Percentiles rank a stretch among this genome's conserved stretches.
phyloP scores from a whole-genome alignment of 2,113 vertebrate species.

The Hyperoodon ampullatus region DNA sequence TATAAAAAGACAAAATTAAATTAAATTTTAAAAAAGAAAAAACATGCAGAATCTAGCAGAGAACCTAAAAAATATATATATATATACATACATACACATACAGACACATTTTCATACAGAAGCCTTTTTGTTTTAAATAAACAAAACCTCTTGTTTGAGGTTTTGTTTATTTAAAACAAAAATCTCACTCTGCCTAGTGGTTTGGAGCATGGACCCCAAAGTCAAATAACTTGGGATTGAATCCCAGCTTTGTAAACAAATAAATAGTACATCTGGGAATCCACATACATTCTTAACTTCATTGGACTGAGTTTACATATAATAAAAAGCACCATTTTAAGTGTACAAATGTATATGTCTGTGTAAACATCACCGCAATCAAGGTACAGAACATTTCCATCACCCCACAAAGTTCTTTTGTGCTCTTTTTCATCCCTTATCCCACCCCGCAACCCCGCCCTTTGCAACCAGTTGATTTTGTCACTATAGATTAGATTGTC shows the following conservation, averaged over 20 bases:
- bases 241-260: not conserved
- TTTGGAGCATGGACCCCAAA: not conserved
- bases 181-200: not conserved
- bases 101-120: not conserved
- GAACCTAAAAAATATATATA: too few species aligned
- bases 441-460: fast-evolving
- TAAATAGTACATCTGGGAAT: not conserved
- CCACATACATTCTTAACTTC: not conserved
- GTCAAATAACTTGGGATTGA: not conserved
- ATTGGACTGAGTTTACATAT: not conserved
- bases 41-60: too few species aligned
- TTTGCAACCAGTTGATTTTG: not conserved
- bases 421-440: not conserved
- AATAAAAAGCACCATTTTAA: not conserved
- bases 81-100: not conserved
- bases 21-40: too few species aligned
- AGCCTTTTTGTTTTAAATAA: too few species aligned
- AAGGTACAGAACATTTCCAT: not conserved
- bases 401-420: not conserved
- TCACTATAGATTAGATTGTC: not conserved
- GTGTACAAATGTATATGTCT: not conserved
- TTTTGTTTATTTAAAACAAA: slow-evolving; percentile 5
- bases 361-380: not conserved
- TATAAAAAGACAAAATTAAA: too few species aligned
- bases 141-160: not conserved